phyloP scores from a whole-genome alignment of 2,113 vertebrate genomes.

The Propithecus coquereli region DNA sequence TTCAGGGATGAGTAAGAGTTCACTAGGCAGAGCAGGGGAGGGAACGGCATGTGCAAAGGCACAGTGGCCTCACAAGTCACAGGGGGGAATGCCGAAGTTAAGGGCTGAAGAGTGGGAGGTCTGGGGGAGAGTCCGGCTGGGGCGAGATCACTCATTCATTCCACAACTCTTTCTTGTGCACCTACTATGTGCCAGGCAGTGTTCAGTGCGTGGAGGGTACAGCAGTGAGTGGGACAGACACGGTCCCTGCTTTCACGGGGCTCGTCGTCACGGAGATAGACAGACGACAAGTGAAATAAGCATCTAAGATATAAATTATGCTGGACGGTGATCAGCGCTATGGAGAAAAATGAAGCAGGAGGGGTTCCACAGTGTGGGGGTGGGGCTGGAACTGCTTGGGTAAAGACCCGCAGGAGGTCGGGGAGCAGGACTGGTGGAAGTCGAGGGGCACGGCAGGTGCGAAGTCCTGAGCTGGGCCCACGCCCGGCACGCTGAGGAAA shows the following conservation, averaged over 20 bases:
- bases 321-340: not conserved
- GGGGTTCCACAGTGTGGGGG: too few species aligned
- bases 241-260: not conserved
- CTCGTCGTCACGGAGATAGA: not conserved
- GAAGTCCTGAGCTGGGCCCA: not conserved
- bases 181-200: not conserved
- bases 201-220: not conserved
- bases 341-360: not conserved
- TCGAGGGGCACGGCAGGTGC: not conserved
- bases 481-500: not conserved
- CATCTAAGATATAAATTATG: not conserved
- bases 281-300: not conserved
- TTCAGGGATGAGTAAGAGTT: not conserved
- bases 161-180: not conserved
- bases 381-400: not conserved
- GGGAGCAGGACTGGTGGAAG: not conserved
- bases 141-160: not conserved
- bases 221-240: too few species aligned
- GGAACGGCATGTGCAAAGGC: not conserved
- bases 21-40: not conserved
- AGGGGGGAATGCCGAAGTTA: not conserved
- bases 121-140: not conserved
- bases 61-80: fast-evolving
- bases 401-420: not conserved
- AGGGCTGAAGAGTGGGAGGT: too few species aligned